phyloP scores from a whole-genome alignment of 1,140 invertebrate species.

The Rhyzopertha dominica region DNA sequence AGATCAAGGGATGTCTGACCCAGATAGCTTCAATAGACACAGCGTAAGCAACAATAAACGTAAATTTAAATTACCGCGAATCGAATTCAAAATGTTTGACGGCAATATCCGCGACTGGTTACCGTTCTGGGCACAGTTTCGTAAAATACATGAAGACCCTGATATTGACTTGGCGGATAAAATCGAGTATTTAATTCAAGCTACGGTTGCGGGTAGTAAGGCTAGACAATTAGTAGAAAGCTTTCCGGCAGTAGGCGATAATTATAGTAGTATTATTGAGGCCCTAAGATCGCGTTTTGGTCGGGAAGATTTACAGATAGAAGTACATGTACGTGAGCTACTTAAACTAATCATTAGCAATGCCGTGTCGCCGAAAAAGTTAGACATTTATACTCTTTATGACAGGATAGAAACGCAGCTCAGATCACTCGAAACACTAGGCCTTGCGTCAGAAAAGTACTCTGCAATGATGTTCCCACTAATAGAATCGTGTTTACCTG shows the following conservation, averaged over 20 bases:
- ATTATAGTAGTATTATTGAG: constrained; percentile 34
- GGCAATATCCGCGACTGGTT: constrained; percentile 42
- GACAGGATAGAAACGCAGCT: too few relatives aligned
- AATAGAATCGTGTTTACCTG: too few relatives aligned
- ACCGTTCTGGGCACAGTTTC: constrained; percentile 41
- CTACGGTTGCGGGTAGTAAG: constrained; percentile 10
- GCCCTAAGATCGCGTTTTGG: constrained; percentile 34
- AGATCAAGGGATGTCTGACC: too few relatives aligned
- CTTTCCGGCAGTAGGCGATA: constrained; percentile 29
- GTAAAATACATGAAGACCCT: constrained; percentile 41
- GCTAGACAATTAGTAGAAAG: constrained; percentile 20
- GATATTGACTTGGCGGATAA: constrained; percentile 32
- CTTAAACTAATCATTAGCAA: too few relatives aligned
- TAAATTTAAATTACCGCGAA: constrained; percentile 31
- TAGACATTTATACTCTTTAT: too few relatives aligned
- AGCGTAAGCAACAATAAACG: too few relatives aligned
- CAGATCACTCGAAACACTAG: too few relatives aligned
- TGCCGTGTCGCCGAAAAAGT: too few relatives aligned
- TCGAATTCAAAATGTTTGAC: constrained; percentile 37
- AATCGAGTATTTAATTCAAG: constrained; percentile 15
- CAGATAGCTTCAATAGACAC: too few relatives aligned
- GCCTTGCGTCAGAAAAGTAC: too few relatives aligned
- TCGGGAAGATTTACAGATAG: constrained; percentile 17
- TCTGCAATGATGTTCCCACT: too few relatives aligned
- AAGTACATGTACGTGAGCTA: constrained; percentile 40